These are phyloP conservation scores for Parambassis ranga DNA, from an alignment of 2,797 vertebrate species.

Conservation along the genomic window DNA sequence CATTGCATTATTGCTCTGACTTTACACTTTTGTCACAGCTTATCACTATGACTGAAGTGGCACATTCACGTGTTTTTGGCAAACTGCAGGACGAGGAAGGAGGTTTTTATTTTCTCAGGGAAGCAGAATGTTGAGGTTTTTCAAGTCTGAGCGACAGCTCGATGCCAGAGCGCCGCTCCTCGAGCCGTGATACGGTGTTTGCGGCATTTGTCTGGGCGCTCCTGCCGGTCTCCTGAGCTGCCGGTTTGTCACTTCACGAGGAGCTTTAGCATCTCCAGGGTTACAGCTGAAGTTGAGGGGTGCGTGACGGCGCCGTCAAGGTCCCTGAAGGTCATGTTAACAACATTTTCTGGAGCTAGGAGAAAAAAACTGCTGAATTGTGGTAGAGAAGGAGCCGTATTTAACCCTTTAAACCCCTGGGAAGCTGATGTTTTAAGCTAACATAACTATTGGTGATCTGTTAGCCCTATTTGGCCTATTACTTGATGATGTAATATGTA, in stretches of 20 bases:
- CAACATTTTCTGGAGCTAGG: not conserved
- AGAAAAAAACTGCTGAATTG: not conserved
- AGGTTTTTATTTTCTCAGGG: slow-evolving; percentile 20
- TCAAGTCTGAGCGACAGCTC: slow-evolving; percentile 59
- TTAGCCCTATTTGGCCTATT: too few relatives aligned
- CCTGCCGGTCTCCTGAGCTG: slow-evolving; percentile 31
- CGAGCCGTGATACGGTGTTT: slow-evolving; percentile 41
- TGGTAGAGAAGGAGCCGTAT: not conserved
- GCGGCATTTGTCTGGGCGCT: slow-evolving; percentile 39
- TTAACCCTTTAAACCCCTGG: too few relatives aligned
- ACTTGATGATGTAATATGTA: too few relatives aligned
- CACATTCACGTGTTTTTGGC: slow-evolving; percentile 52
- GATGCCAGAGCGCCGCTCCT: slow-evolving; percentile 26
- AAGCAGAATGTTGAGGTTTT: slow-evolving; percentile 29
- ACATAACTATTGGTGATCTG: too few relatives aligned
- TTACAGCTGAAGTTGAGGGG: slow-evolving; percentile 21
- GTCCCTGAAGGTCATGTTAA: slow-evolving; percentile 32
- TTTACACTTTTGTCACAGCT: slow-evolving; percentile 59
- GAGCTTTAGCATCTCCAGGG: slow-evolving; percentile 37
- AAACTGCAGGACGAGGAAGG: slow-evolving; percentile 25
- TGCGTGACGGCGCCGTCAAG: slow-evolving; percentile 27
- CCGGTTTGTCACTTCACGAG: slow-evolving; percentile 43
- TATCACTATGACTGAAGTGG: slow-evolving; percentile 60
- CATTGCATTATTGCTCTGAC: slow-evolving; percentile 40
- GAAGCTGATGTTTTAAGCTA: too few relatives aligned